Percentiles rank a stretch among this genome's conserved stretches.
These are phyloP conservation scores for Lonchura striata DNA, from an alignment of 2,113 vertebrate species.

Conservation along the genomic window DNA sequence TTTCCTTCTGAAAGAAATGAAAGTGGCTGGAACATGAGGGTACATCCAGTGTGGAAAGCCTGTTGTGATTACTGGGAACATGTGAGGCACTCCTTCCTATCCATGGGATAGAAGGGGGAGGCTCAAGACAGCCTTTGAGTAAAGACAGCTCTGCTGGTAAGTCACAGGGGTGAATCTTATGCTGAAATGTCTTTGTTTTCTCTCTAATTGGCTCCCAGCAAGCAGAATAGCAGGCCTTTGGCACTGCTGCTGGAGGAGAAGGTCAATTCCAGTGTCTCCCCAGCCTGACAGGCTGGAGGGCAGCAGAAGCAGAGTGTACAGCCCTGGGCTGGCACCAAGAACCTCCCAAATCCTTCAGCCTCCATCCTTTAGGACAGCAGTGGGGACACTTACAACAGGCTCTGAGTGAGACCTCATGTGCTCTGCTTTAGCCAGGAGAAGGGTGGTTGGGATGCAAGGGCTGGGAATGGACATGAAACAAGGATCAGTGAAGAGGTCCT, in stretches of 20 bases:
- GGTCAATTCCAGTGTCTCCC: neutral
- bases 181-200: neutral
- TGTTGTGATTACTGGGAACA: neutral
- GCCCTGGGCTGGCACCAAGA: neutral
- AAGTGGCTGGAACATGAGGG: neutral
- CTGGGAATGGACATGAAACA: neutral
- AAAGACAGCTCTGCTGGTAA: neutral
- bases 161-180: neutral
- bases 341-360: neutral
- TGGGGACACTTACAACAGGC: accelerated
- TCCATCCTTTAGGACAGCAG: neutral
- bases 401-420: neutral
- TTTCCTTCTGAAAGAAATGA: neutral
- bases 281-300: neutral
- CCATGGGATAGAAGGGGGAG: neutral
- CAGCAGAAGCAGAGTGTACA: neutral
- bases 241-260: neutral
- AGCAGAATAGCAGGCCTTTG: neutral
- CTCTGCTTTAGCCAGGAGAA: neutral
- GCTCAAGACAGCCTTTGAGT: neutral
- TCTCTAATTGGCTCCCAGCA: neutral
- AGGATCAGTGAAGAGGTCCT: neutral
- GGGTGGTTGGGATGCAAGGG: neutral
- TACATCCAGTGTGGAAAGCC: neutral
- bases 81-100: neutral